Percentiles rank a stretch among this genome's conserved stretches.
Evolutionary conservation across 1,140 invertebrate species (phyloP).

Genomic region (Drosophila pachea): DNA sequence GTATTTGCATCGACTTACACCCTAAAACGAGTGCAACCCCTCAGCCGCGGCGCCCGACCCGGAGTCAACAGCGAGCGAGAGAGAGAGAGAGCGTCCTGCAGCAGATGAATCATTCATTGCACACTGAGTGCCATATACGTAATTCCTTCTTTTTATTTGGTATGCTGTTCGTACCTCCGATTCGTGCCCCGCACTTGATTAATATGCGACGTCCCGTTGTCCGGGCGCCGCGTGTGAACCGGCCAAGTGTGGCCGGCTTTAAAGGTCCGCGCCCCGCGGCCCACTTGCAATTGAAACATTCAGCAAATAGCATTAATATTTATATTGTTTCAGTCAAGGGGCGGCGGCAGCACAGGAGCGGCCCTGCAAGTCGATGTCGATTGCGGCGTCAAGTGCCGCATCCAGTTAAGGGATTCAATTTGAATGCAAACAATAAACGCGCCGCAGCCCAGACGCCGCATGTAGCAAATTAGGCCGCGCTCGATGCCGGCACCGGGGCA

Average conservation of each 20-base stretch:
- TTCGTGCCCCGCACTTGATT: conserved; percentile 51
- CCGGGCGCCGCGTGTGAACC: conserved; percentile 55
- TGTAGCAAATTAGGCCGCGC: conserved; percentile 68
- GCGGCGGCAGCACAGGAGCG: conserved; percentile 1
- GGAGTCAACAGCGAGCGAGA: conserved; percentile 38
- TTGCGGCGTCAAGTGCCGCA: conserved; percentile 48
- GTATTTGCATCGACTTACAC: conserved; percentile 74
- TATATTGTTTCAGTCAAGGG: conserved; percentile 57
- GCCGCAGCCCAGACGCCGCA: conserved; percentile 47
- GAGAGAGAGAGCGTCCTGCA: background rate
- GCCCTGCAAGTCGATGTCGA: conserved; percentile 42
- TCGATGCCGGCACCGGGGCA: conserved; percentile 44
- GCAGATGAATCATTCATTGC: conserved; percentile 40
- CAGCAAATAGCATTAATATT: conserved; percentile 77
- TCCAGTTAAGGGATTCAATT: conserved; percentile 46
- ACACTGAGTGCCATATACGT: conserved; percentile 35
- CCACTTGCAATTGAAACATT: conserved; percentile 68
- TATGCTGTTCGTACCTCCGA: background rate
- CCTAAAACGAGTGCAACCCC: conserved; percentile 72
- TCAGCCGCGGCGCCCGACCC: conserved; percentile 22
- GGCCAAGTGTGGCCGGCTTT: conserved; percentile 57
- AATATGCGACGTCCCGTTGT: conserved; percentile 69
- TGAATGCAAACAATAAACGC: conserved; percentile 45
- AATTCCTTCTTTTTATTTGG: conserved; percentile 37
- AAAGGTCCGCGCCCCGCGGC: conserved; percentile 19